Evolutionary conservation across 1,140 invertebrate genomes (phyloP).

Genomic region (Drosophila kurseongensis): DNA sequence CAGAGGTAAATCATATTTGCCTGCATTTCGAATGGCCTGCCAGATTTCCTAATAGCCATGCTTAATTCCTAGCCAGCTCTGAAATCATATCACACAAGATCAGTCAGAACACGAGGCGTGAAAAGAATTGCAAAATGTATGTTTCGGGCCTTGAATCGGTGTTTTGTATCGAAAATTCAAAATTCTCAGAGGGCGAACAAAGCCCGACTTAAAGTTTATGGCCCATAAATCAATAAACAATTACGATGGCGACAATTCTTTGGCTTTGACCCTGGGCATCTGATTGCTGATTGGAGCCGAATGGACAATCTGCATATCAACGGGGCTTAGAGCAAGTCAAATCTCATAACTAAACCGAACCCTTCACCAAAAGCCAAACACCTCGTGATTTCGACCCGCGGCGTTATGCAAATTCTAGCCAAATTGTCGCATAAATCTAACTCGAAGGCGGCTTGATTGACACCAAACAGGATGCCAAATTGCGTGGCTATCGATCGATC

Average conservation of each 20-base stretch:
- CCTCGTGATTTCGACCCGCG: slow-evolving; percentile 31
- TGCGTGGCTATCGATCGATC: slow-evolving; percentile 51
- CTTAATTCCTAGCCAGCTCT: slow-evolving; percentile 47
- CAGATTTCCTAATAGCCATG: slow-evolving; percentile 72
- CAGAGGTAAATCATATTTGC: slow-evolving; percentile 50
- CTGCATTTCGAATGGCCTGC: slow-evolving; percentile 64
- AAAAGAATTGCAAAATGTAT: slow-evolving; percentile 42
- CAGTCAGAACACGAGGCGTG: slow-evolving; percentile 23
- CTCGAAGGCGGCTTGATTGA: slow-evolving; percentile 60
- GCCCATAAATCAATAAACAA: slow-evolving; percentile 51
- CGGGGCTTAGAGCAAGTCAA: slow-evolving; percentile 23
- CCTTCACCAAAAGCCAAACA: slow-evolving; percentile 50
- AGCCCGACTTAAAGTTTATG: slow-evolving; percentile 43
- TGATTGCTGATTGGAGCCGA: slow-evolving; percentile 17
- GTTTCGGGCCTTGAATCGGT: slow-evolving; percentile 22
- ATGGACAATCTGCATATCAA: slow-evolving; percentile 45
- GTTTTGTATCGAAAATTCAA: slow-evolving; percentile 13
- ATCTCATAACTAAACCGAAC: slow-evolving; percentile 14
- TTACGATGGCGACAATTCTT: slow-evolving; percentile 45
- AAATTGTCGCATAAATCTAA: slow-evolving; percentile 63
- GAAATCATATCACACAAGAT: slow-evolving; percentile 30
- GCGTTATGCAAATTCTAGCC: slow-evolving; percentile 54
- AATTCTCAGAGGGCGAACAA: slow-evolving; percentile 40
- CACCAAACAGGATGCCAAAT: slow-evolving; percentile 68
- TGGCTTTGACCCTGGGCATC: slow-evolving; percentile 45